A percentile compares a stretch with the other conserved stretches of the same genome.
These are phyloP conservation scores for Chymomyza amoena DNA, from an alignment of 2,888 invertebrate genomes.

Conservation along the genomic window DNA sequence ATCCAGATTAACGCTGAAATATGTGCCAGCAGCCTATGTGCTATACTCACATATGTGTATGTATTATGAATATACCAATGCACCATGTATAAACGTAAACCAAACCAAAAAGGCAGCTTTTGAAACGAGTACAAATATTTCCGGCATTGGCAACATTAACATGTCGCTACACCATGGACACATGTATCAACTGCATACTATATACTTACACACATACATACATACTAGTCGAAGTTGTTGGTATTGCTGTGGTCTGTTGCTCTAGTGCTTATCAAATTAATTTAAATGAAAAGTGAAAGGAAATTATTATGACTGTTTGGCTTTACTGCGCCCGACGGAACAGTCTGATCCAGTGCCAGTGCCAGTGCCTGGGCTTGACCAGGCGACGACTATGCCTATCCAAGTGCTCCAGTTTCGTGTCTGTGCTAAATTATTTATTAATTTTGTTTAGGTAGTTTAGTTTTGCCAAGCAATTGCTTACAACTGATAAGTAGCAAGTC, in stretches of 20 bases:
- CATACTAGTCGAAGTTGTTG: background rate
- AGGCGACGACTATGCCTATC: background rate
- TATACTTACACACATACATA: background rate
- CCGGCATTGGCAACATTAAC: conserved; percentile 24
- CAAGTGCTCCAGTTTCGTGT: background rate
- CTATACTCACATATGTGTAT: background rate
- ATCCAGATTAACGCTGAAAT: background rate
- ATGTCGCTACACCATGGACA: conserved; percentile 13
- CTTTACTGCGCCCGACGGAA: background rate
- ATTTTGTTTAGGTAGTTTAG: background rate
- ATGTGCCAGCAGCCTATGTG: background rate
- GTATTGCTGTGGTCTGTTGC: background rate
- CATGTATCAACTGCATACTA: background rate
- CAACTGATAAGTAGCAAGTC: background rate
- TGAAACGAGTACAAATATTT: conserved; percentile 9
- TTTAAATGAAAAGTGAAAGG: conserved; percentile 50
- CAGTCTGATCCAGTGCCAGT: background rate
- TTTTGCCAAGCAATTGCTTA: background rate
- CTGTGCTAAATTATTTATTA: background rate
- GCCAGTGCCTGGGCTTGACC: background rate
- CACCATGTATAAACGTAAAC: background rate
- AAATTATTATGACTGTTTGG: conserved; percentile 21
- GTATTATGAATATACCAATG: background rate
- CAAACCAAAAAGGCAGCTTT: background rate
- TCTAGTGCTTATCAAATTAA: conserved; percentile 41